Conservation (phyloP, 2,888 invertebrate genomes). For the Eristalis tenax region DNA sequence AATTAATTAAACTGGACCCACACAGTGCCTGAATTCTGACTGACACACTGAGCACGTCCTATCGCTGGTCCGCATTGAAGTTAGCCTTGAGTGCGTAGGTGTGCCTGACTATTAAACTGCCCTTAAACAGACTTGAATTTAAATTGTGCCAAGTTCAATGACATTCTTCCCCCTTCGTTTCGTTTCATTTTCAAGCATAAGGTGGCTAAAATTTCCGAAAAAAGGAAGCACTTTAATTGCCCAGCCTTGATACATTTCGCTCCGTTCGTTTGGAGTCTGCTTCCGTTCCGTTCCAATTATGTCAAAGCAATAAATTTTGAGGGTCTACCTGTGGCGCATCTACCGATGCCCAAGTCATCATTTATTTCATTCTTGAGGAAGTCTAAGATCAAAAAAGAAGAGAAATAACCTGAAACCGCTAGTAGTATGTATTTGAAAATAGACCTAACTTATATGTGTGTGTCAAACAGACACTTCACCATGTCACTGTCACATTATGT, state of each 20-base stretch:
- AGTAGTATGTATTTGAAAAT: constrained; percentile 3
- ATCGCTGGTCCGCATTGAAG: no score
- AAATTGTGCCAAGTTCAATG: neutral
- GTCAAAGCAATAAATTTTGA: neutral
- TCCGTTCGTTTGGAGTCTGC: neutral
- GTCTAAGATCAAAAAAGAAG: neutral
- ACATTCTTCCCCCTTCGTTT: neutral
- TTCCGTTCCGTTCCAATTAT: neutral
- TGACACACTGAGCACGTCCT: no score
- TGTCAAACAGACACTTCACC: constrained; percentile 17
- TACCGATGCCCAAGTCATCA: neutral
- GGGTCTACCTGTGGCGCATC: neutral
- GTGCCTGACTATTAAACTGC: neutral
- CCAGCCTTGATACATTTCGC: neutral
- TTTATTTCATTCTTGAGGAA: neutral
- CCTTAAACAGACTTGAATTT: neutral
- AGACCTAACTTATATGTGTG: constrained; percentile 15
- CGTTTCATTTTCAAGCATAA: neutral
- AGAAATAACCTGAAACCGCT: neutral
- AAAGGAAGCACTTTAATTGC: neutral
- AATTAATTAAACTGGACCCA: no score
- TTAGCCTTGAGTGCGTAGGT: no score
- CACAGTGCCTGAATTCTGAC: no score
- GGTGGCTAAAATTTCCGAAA: neutral
- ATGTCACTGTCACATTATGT: constrained; percentile 29